Evolutionary conservation across 2,888 invertebrate species (phyloP), one percentile per base, ranked within the genome.

Genomic region (Monochamus alternatus): DNA sequence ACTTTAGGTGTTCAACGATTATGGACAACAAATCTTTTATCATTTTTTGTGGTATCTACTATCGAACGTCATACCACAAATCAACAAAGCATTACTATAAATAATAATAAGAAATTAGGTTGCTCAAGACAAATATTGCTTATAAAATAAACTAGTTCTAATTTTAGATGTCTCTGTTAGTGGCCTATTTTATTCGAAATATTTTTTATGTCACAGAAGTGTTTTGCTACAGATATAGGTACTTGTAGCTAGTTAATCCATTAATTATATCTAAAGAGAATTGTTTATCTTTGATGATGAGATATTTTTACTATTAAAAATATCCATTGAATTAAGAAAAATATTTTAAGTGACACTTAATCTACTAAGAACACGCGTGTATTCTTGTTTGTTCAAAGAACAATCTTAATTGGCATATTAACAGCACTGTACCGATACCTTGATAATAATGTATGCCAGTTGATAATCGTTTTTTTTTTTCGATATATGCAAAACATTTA

Each of bases 131-230:
- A 55, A 55, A 55, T 22, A 55, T 55, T 55, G 55, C n/a, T 55
- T 55, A 12, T 55, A 55, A 55, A 55, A 55, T 55, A 55, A 55
- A 55, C 55, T n/a, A 7, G n/a, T 22, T n/a, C 55, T 55, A 55
- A 55, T 14, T 55, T 55, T 55, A 55, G 55, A 55, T 55, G 38
- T 38, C 2, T 3, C 22, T 55, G 55, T 3, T 55, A 55, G 55
- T 55, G 55, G 55, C 55, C 55, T 55, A 55, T 55, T 55, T 55
- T 55, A 55, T 55, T 55, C 14, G 55, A 55, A 52, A 14, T n/a
- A 1, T 55, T 2, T 55, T 55, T 55, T 55, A 55, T 22, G n/a
- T 22, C 5, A 14, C n/a, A 55, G 22, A 22, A n/a, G n/a, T 55
- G 14, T 55, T n/a, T 55, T n/a, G 3, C 22, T 22, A 55, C 55